phyloP scores from a whole-genome alignment of 2,888 invertebrate species.

The Falcaria lacertinaria region DNA sequence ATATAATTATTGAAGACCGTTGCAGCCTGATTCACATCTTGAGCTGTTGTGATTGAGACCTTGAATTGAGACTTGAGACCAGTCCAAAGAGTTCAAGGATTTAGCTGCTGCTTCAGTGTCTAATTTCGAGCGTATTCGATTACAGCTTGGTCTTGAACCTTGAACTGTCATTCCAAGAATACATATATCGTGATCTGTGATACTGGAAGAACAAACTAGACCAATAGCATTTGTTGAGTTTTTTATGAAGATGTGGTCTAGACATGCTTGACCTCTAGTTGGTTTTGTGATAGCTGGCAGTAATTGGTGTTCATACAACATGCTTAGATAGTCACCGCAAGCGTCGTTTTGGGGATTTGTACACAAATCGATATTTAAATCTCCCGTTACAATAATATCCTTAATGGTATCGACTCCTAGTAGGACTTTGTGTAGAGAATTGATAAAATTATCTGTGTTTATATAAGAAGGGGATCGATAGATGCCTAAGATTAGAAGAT shows the following conservation, averaged over 20 bases:
- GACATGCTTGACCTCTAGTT: conserved; percentile 8
- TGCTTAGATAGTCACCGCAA: conserved; percentile 5
- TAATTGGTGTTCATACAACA: conserved; percentile 8
- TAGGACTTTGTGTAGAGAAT: conserved; percentile 3
- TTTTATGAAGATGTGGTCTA: conserved; percentile 11
- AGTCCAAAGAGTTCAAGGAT: conserved; percentile 2
- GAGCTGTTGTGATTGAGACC: neutral
- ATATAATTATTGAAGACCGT: neutral
- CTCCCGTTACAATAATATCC: conserved; percentile 9
- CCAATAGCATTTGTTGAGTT: conserved; percentile 1
- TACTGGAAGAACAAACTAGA: conserved; percentile 5
- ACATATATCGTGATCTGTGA: conserved; percentile 8
- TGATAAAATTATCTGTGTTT: conserved; percentile 4
- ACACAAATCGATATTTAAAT: conserved; percentile 12
- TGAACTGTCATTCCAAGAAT: conserved; percentile 2
- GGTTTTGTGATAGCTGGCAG: conserved; percentile 7
- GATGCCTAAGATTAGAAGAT: conserved; percentile 4
- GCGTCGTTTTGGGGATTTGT: neutral
- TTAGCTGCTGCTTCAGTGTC: neutral
- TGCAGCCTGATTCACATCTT: conserved; percentile 1
- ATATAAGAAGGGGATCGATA: conserved; percentile 14
- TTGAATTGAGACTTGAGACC: no score
- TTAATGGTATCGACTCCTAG: neutral
- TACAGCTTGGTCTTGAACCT: no score
- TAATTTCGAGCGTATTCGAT: neutral